phyloP scores from a whole-genome alignment of 1,140 invertebrate genomes.

The Drosophila lacteicornis region DNA sequence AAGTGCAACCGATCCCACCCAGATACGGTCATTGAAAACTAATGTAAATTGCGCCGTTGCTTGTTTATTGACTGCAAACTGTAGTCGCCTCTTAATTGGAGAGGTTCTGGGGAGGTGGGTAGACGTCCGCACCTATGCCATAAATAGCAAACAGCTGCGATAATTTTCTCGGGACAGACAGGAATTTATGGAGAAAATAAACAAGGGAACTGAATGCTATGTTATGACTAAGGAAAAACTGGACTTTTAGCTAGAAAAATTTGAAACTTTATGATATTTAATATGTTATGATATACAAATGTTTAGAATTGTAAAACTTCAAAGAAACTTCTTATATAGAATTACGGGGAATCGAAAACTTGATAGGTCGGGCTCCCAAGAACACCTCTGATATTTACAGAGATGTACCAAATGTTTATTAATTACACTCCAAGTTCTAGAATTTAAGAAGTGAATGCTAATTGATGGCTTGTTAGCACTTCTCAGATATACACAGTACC shows the following conservation, averaged over 20 bases:
- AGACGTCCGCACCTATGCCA: conserved; percentile 59
- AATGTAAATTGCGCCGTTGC: conserved; percentile 73
- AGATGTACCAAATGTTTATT: conserved; percentile 1
- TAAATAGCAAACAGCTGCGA: conserved; percentile 65
- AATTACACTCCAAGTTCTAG: not conserved
- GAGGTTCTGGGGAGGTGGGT: not conserved
- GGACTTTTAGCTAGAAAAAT: not conserved
- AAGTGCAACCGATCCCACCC: conserved; percentile 35
- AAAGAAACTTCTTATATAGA: not conserved
- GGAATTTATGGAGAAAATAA: conserved; percentile 45
- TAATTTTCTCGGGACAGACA: conserved; percentile 45
- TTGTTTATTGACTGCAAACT: conserved; percentile 70
- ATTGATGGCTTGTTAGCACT: conserved; percentile 29
- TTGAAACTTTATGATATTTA: not conserved
- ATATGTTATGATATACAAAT: not conserved
- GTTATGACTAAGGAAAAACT: not conserved
- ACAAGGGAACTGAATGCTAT: not conserved
- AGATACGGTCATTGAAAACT: conserved; percentile 40
- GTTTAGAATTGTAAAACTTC: not conserved
- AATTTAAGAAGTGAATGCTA: conserved; percentile 26
- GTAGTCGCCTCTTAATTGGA: conserved; percentile 55
- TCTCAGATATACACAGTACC: not conserved
- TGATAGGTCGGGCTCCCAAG: not conserved
- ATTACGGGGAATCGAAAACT: not conserved
- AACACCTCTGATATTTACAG: conserved; percentile 3